phyloP scores from a whole-genome alignment of 2,797 vertebrate genomes.

The Prunella strophiata region DNA sequence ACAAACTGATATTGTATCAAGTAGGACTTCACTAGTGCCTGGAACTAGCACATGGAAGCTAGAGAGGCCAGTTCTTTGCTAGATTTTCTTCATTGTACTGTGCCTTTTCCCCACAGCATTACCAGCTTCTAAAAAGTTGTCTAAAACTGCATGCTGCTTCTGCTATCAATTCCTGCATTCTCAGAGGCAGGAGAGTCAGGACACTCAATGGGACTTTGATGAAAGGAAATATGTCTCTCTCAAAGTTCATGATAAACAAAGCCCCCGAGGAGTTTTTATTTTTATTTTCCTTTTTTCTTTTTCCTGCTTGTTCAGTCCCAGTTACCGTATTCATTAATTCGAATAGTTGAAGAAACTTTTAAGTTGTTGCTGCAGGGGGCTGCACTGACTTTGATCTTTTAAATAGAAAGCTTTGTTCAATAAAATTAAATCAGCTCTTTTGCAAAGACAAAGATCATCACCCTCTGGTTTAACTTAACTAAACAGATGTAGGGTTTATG shows the following conservation, averaged over 20 bases:
- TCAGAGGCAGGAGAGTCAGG: background rate
- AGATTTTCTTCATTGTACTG: background rate
- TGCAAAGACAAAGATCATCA: conserved; percentile 44
- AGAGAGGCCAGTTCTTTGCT: background rate
- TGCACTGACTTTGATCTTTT: conserved; percentile 53
- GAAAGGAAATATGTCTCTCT: background rate
- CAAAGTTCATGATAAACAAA: background rate
- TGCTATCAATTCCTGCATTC: background rate
- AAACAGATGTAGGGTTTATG: conserved; percentile 40
- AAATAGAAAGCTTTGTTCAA: conserved; percentile 47
- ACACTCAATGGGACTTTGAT: background rate
- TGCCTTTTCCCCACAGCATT: background rate
- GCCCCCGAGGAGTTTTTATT: background rate
- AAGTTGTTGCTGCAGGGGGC: conserved; percentile 26
- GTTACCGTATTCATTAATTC: background rate
- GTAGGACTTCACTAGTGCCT: background rate
- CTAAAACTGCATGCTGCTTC: background rate
- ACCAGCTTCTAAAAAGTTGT: background rate
- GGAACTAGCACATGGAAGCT: background rate
- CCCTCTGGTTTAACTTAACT: conserved; percentile 40
- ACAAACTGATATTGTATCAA: background rate
- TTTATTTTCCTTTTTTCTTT: background rate
- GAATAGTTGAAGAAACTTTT: conserved; percentile 21
- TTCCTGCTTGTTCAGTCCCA: background rate
- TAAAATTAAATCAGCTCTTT: conserved; percentile 30